These are phyloP conservation scores for Enteromius thamalakanensis DNA, from an alignment of 2,797 vertebrate species.

Conservation along the genomic window DNA sequence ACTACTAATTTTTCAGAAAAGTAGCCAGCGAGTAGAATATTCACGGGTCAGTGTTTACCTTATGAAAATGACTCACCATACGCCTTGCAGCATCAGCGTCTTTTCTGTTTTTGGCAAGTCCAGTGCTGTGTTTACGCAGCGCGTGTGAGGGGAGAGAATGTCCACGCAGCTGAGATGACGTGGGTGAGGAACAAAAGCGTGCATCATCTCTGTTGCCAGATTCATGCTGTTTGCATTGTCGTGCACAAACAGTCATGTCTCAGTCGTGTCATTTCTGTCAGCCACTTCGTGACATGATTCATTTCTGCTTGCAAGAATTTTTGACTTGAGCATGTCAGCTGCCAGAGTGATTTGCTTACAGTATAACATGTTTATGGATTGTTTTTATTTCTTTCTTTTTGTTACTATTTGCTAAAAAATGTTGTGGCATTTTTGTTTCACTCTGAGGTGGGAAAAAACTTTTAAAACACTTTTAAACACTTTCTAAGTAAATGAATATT, in stretches of 20 bases:
- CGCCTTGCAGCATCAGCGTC: slow-evolving; percentile 25
- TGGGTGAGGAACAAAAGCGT: slow-evolving; percentile 12
- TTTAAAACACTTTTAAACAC: not conserved
- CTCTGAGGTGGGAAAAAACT: not conserved
- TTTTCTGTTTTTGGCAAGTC: slow-evolving; percentile 44
- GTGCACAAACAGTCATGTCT: slow-evolving; percentile 8
- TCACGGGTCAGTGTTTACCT: slow-evolving; percentile 41
- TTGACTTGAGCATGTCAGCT: not conserved
- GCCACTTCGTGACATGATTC: slow-evolving; percentile 18
- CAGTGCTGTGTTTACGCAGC: slow-evolving; percentile 8
- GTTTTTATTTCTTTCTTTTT: not conserved
- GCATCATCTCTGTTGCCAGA: slow-evolving; percentile 24
- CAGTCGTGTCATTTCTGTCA: slow-evolving; percentile 20
- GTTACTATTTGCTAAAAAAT: not conserved
- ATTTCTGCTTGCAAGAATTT: slow-evolving; percentile 1
- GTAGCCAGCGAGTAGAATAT: not conserved
- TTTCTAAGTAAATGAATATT: not conserved
- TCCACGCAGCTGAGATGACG: slow-evolving; percentile 36
- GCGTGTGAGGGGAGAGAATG: slow-evolving; percentile 18
- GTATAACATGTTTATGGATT: not conserved
- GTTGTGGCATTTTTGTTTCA: not conserved
- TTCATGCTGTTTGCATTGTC: slow-evolving; percentile 20
- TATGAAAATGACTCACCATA: slow-evolving; percentile 40
- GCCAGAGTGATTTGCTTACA: not conserved
- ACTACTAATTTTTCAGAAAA: slow-evolving; percentile 1